Base-by-base conservation (phyloP, 2,888 invertebrate species). In the Biston betularia region DNA sequence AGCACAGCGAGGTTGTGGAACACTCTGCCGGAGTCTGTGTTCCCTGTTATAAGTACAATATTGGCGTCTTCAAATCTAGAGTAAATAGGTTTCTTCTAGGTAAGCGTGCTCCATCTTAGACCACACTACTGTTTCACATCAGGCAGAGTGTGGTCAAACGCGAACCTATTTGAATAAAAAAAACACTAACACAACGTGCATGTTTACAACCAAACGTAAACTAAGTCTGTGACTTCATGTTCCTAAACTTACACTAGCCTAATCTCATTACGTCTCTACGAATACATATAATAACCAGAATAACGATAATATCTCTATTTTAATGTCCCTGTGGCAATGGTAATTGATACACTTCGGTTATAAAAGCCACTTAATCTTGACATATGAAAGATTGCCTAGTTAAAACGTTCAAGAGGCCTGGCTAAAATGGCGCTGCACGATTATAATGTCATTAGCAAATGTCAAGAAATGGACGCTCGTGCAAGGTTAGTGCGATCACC, bases 361-460 rank as follows among this genome's bases (percentile, higher is more conserved):
- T 63, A 54, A 54, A 63, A 54, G 56, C 76, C 74, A 75, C 68
- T 77, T 69, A 74, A 72, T 56, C 57, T 63, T 67, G 74, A 60
- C 60, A 73, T 65, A 66, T 71, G 62, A 42, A 54, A 55, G n/a
- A 68, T 68, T 55, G 59, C 54, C 40, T 50, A 38, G 44, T 55
- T 54, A 45, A 54, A 57, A 50, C 56, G 54, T 58, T 35, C 46
- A 46, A 59, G 59, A 60, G 63, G 63, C 49, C 67, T 50, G 44
- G 38, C 33, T 59, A 54, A 55, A 68, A 63, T 65, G 62, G 56
- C 59, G 50, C 49, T 52, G 34, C 65, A 76, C 83, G 83, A 87
- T 88, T 88, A 87, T 83, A 84, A 82, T 79, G 79, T 81, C 84
- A 86, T 88, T 87, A 87, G 85, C 77, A 83, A 85, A 87, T 86